Evolutionary conservation across 2,888 invertebrate species (phyloP).

Genomic region (Drosophila maculinotata): DNA sequence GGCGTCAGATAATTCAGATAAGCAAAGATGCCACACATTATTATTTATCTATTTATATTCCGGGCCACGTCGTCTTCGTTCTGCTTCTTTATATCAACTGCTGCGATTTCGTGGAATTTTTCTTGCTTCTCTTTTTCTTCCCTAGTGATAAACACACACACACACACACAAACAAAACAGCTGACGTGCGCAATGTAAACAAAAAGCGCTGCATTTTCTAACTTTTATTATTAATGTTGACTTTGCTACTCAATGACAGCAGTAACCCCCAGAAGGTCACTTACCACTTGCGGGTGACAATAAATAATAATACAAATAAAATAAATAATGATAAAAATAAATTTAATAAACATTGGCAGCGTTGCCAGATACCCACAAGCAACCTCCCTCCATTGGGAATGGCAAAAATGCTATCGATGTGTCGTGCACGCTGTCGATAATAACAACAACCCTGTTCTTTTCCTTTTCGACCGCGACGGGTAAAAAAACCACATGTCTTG

Average conservation of each 20-base stretch:
- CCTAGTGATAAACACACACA: constrained; percentile 39
- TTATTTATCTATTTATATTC: constrained; percentile 3
- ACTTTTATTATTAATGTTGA: not conserved
- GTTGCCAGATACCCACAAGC: constrained; percentile 23
- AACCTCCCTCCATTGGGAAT: constrained; percentile 14
- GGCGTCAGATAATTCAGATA: constrained; percentile 99
- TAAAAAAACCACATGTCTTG: constrained; percentile 89
- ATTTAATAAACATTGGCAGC: constrained; percentile 11
- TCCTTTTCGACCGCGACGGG: constrained; percentile 89
- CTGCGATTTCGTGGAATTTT: constrained; percentile 37
- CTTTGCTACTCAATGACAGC: not conserved
- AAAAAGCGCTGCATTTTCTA: constrained; percentile 25
- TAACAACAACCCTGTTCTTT: constrained; percentile 73
- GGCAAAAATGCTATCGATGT: constrained; percentile 31
- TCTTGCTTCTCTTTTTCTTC: constrained; percentile 23
- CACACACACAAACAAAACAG: constrained; percentile 16
- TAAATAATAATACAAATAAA: constrained; percentile 3
- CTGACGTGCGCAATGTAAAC: constrained; percentile 59
- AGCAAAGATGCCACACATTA: constrained; percentile 97
- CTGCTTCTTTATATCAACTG: constrained; percentile 41
- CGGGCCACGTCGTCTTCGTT: constrained; percentile 48
- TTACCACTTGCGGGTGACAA: not conserved
- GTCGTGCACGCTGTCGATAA: constrained; percentile 13
- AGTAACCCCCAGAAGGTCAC: not conserved
- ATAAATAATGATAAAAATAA: not conserved